A percentile compares a stretch with the other conserved stretches of the same genome.
Evolutionary conservation across 2,888 invertebrate species (phyloP).

Genomic region (Amaurobius ferox): DNA sequence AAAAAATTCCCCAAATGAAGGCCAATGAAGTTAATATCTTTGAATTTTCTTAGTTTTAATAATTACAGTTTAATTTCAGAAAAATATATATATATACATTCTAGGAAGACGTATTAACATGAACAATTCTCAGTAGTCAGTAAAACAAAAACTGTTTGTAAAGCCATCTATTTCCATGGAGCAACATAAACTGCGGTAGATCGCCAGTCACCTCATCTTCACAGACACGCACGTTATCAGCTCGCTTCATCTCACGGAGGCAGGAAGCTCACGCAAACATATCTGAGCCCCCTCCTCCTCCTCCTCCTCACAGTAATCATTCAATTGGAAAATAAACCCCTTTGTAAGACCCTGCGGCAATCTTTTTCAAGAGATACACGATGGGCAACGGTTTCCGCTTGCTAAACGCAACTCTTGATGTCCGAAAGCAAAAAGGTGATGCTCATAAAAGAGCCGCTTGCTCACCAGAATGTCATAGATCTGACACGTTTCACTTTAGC

Average conservation of each 20-base stretch:
- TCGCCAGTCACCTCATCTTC: conserved; percentile 29
- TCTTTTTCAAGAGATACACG: not conserved
- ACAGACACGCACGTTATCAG: conserved; percentile 55
- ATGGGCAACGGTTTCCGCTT: conserved; percentile 57
- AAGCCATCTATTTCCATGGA: not conserved
- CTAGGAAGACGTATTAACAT: not conserved
- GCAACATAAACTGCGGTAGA: not conserved
- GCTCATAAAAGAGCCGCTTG: conserved; percentile 5
- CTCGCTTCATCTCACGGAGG: conserved; percentile 41
- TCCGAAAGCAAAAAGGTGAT: not conserved
- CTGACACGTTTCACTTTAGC: conserved; percentile 12
- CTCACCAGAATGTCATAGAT: conserved; percentile 1
- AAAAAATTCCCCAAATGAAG: too few species aligned
- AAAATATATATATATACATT: too few species aligned
- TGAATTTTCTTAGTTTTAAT: too few species aligned
- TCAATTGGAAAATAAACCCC: conserved; percentile 63
- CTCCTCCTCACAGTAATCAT: conserved; percentile 16
- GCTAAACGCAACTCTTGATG: not conserved
- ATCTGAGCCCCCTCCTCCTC: conserved; percentile 7
- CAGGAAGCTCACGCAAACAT: conserved; percentile 64
- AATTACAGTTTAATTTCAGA: too few species aligned
- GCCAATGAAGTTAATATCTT: too few species aligned
- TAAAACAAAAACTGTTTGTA: not conserved
- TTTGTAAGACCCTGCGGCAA: conserved; percentile 26
- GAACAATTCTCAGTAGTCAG: not conserved